Evolutionary conservation across 2,888 invertebrate species (phyloP), one percentile per base, ranked within the genome.

Genomic region (Bibio marci): DNA sequence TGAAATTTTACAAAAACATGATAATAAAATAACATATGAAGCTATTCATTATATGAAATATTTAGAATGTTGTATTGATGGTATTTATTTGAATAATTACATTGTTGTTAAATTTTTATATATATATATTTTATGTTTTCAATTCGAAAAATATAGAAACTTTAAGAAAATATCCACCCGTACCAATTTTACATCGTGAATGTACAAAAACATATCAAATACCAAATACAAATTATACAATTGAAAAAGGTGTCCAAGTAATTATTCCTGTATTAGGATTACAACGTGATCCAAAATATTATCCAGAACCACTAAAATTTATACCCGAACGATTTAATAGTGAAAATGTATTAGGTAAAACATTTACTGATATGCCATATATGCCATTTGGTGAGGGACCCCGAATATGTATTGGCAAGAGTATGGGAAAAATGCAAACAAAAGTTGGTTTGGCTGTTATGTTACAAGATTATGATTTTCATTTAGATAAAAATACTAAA

Each of bases 81-180:
- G 31, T 37, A n/a, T n/a, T n/a, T n/a, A n/a, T n/a, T n/a, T n/a
- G n/a, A n/a, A n/a, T n/a, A n/a, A n/a, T n/a, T n/a, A n/a, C 8
- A 10, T 27, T 27, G 7, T 27, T 27, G 11, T n/a, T n/a, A n/a
- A n/a, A n/a, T n/a, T n/a, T n/a, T n/a, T n/a, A n/a, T n/a, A n/a
- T n/a, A n/a, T n/a, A n/a, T n/a, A n/a, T n/a, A n/a, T n/a, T n/a
- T n/a, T n/a, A n/a, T n/a, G n/a, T n/a, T n/a, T n/a, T n/a, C n/a
- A n/a, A n/a, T n/a, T n/a, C 4, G 13, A 4, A 11, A 3, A 17
- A n/a, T 32, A 10, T 40, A 59, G 62, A 62, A 48, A 58, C 59
- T 1, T 37, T 65, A 2, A 54, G 67, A 28, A 58, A 61, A 41
- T 64, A 64, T 44, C 65, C 67, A 2, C 58, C 59, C 2, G 49